phyloP scores from a whole-genome alignment of 2,888 invertebrate species.

The Nomada goodeniana region DNA sequence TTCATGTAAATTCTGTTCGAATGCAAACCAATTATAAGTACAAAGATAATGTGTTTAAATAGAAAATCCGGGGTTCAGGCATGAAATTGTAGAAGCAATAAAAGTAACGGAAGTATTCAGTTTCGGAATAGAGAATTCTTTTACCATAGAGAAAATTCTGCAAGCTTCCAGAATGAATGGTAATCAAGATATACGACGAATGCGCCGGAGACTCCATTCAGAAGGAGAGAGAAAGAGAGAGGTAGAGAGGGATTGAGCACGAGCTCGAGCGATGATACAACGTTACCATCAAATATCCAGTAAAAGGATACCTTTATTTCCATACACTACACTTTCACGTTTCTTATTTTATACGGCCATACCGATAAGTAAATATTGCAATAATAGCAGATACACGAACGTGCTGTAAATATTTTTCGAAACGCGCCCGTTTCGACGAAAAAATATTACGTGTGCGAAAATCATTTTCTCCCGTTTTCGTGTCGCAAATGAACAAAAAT shows the following conservation, averaged over 20 bases:
- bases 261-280: slow-evolving; percentile 31
- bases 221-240: slow-evolving; percentile 13
- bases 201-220: slow-evolving; percentile 36
- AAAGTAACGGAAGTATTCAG: slow-evolving; percentile 30
- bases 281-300: slow-evolving; percentile 42
- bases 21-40: too few species aligned
- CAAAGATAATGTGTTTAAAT: neutral
- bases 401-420: slow-evolving; percentile 15
- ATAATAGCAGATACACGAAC: neutral
- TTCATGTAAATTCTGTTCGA: too few species aligned
- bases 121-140: slow-evolving; percentile 41
- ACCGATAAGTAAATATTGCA: slow-evolving; percentile 41
- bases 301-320: slow-evolving; percentile 44
- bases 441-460: neutral
- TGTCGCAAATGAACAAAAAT: too few species aligned
- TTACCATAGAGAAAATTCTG: slow-evolving; percentile 34
- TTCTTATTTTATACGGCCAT: slow-evolving; percentile 26
- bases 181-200: slow-evolving; percentile 52
- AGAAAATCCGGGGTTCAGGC: neutral
- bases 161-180: slow-evolving; percentile 42
- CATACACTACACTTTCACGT: slow-evolving; percentile 18
- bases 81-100: slow-evolving; percentile 29
- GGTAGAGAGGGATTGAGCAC: neutral
- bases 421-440: neutral
- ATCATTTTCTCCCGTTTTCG: neutral